phyloP scores from a whole-genome alignment of 1,140 invertebrate species.

The Trigoniulus corallinus region DNA sequence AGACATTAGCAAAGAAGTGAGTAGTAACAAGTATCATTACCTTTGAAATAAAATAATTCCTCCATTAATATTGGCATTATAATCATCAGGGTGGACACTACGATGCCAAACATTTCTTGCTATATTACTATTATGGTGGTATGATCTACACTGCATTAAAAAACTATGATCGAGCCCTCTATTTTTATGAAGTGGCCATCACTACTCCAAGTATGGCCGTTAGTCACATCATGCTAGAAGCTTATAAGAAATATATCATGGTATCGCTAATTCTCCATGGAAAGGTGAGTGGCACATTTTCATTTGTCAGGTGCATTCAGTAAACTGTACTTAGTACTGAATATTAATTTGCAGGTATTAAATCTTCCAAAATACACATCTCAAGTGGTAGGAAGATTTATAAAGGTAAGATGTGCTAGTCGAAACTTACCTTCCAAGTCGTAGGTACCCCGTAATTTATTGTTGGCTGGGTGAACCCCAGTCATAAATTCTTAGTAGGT shows the following conservation, averaged over 20 bases:
- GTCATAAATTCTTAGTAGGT: no score
- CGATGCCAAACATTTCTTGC: conserved; percentile 79
- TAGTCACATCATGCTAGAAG: conserved; percentile 90
- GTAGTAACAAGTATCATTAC: conserved; percentile 12
- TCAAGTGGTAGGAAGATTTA: conserved; percentile 70
- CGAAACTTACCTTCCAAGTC: no score
- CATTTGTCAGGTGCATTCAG: neutral
- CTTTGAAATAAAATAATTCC: no score
- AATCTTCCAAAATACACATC: conserved; percentile 79
- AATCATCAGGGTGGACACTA: conserved; percentile 47
- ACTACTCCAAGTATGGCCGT: conserved; percentile 83
- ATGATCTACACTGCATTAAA: conserved; percentile 90
- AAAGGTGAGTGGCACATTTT: conserved; percentile 36
- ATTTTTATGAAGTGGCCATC: conserved; percentile 87
- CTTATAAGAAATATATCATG: conserved; percentile 90
- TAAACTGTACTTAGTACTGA: no score
- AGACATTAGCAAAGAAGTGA: conserved; percentile 67
- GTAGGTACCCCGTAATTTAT: no score
- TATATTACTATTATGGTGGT: conserved; percentile 94
- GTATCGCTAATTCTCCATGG: conserved; percentile 80
- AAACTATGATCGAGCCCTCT: conserved; percentile 78
- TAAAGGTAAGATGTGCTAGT: conserved; percentile 41
- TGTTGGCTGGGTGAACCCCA: no score
- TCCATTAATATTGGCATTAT: no score
- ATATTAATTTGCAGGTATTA: conserved; percentile 33